Evolutionary conservation across 2,888 invertebrate species (phyloP).

Genomic region (Cheilosia scutellata): DNA sequence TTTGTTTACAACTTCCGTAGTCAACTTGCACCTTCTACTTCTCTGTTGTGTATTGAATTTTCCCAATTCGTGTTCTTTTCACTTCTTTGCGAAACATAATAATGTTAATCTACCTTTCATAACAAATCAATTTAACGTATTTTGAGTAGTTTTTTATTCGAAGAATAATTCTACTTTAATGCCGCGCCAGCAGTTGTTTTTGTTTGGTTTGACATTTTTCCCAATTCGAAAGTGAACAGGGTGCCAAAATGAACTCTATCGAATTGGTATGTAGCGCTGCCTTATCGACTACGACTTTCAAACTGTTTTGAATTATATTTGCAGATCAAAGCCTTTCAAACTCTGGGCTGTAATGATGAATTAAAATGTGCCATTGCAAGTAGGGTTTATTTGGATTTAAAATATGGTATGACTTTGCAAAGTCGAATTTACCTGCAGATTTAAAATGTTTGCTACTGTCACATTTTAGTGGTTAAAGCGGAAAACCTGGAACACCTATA

Average conservation of each 20-base stretch:
- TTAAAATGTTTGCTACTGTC: neutral
- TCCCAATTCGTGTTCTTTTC: no score
- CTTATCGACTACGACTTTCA: slow-evolving; percentile 25
- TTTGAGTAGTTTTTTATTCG: neutral
- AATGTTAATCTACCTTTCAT: no score
- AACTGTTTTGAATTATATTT: slow-evolving; percentile 21
- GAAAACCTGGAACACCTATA: slow-evolving; percentile 76
- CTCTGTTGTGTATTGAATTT: no score
- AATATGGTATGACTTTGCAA: slow-evolving; percentile 84
- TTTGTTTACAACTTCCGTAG: no score
- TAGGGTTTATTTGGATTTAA: slow-evolving; percentile 86
- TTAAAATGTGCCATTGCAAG: slow-evolving; percentile 84
- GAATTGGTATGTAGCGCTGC: slow-evolving; percentile 23
- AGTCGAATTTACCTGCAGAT: neutral
- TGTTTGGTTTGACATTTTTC: neutral
- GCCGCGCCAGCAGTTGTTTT: neutral
- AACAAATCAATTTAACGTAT: neutral
- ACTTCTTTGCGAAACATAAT: no score
- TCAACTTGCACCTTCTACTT: no score
- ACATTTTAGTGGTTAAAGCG: slow-evolving; percentile 26
- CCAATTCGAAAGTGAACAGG: neutral
- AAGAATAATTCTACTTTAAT: no score
- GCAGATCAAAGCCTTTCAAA: slow-evolving; percentile 81
- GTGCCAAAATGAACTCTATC: slow-evolving; percentile 34
- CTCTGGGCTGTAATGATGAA: slow-evolving; percentile 84